Evolutionary conservation across 2,113 vertebrate species (phyloP).

Genomic region (Brachirus orientalis): DNA sequence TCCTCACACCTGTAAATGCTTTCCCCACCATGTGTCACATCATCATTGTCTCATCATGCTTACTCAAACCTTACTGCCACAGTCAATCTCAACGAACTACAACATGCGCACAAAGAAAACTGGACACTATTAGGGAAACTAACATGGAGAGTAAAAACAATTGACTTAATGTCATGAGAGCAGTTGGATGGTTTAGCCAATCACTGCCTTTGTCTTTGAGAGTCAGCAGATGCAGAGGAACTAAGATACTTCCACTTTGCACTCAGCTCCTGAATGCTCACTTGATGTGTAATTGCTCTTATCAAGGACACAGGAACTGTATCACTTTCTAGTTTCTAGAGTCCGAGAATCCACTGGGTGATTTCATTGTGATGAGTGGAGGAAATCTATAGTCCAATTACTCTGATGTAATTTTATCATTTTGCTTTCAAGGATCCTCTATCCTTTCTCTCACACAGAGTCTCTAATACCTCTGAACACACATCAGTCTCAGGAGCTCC

Average conservation of each 20-base stretch:
- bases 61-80: no score
- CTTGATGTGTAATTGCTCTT: neutral
- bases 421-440: constrained; percentile 54
- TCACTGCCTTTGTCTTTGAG: neutral
- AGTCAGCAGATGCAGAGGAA: neutral
- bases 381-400: constrained; percentile 19
- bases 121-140: neutral
- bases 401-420: constrained; percentile 42
- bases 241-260: neutral
- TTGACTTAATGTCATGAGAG: neutral
- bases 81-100: no score
- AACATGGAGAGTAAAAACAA: neutral
- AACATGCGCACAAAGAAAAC: neutral
- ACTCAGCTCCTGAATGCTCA: neutral
- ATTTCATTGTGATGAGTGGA: constrained; percentile 26
- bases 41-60: no score
- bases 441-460: constrained; percentile 33
- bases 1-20: no score
- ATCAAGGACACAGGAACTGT: neutral
- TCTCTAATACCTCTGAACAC: constrained; percentile 12
- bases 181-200: neutral
- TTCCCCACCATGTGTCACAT: no score
- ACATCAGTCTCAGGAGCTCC: constrained; percentile 3
- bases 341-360: neutral
- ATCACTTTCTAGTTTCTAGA: constrained; percentile 5